Base-by-base conservation (phyloP, 64 coral and sea anemone genomes). In the Cladopsammia gracilis region DNA sequence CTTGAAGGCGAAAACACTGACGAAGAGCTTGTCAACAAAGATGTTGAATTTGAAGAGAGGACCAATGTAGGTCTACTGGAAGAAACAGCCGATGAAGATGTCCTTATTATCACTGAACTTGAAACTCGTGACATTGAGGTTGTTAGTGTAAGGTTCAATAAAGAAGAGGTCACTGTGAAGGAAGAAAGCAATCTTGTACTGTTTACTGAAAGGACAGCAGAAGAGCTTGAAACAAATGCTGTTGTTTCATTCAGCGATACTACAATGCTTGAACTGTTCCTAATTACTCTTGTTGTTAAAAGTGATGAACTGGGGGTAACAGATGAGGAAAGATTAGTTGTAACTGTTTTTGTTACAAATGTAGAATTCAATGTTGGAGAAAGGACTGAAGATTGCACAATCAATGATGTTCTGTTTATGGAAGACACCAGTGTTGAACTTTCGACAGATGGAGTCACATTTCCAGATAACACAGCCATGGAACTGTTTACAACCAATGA, bases 321-420 rank as follows among this genome's bases (percentile, higher is more conserved):
- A 48, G 45, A 81, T 18, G 57, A 83, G 48, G 79, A 65, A 9
- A 83, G 24, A 60, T 9, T 48, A 11, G 16, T n/a, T 19, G 46
- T 46, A 22, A 57, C 59, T 65, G 80, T 83, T 83, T 42, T 83
- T 64, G 80, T 83, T 19, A 64, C 18, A 62, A 82, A 82, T 64
- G 78, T 82, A 64, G 58, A 82, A 82, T 82, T 82, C 61, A 49
- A 60, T 66, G 80, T 66, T 83, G 60, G 62, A 12, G 18, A 20
- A n/a, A 12, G 25, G 7, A 64, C 10, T 11, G 62, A 48, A 49
- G 60, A 50, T 83, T 19, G 42, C 43, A 13, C 13, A 4, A 73
- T 25, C 25, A 45, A 7, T 0, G 34, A 1, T 5, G 72, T 75
- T n/a, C 65, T 69, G 65, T 69, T 25, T 69, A 25, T 25, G 10